These are phyloP conservation scores for Colistium nudipinnis DNA, from an alignment of 2,113 vertebrate genomes.

Conservation along the genomic window DNA sequence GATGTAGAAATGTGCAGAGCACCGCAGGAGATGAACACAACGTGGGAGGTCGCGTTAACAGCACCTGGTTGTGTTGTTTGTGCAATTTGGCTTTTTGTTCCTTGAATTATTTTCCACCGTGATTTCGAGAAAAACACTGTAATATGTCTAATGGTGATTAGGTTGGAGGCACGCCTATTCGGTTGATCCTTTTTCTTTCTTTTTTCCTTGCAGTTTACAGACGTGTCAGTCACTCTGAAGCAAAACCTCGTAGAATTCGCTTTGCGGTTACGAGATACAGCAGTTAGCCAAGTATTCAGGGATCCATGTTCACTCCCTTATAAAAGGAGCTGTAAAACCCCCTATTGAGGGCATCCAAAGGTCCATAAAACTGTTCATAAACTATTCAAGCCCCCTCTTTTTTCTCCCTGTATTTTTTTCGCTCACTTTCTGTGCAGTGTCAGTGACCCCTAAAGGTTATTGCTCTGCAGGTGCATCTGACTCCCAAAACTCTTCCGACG, in stretches of 20 bases:
- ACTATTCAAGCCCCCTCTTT: slow-evolving; percentile 41
- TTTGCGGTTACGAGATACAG: slow-evolving; percentile 45
- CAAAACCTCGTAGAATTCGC: slow-evolving; percentile 43
- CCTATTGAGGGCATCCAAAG: slow-evolving; percentile 61
- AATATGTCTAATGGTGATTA: neutral
- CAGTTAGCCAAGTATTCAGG: slow-evolving; percentile 42
- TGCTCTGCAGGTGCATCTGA: slow-evolving; percentile 41
- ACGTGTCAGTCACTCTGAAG: slow-evolving; percentile 25
- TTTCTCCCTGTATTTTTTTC: slow-evolving; percentile 33
- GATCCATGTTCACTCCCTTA: slow-evolving; percentile 48
- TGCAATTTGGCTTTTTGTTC: slow-evolving; percentile 28
- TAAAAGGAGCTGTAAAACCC: slow-evolving; percentile 73
- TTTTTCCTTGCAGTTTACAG: slow-evolving; percentile 9
- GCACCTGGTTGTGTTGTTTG: slow-evolving; percentile 23
- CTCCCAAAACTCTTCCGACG: slow-evolving; percentile 20
- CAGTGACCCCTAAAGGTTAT: slow-evolving; percentile 32
- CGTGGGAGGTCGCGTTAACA: slow-evolving; percentile 54
- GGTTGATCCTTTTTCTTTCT: slow-evolving; percentile 11
- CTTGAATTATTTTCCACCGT: neutral
- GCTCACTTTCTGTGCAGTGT: slow-evolving; percentile 28
- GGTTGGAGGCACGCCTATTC: neutral
- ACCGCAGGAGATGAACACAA: slow-evolving; percentile 4
- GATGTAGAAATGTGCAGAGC: slow-evolving; percentile 40
- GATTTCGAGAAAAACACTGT: slow-evolving; percentile 2
- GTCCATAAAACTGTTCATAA: slow-evolving; percentile 79